Evolutionary conservation across 1,140 invertebrate genomes (phyloP).

Genomic region (Magallana gigas): DNA sequence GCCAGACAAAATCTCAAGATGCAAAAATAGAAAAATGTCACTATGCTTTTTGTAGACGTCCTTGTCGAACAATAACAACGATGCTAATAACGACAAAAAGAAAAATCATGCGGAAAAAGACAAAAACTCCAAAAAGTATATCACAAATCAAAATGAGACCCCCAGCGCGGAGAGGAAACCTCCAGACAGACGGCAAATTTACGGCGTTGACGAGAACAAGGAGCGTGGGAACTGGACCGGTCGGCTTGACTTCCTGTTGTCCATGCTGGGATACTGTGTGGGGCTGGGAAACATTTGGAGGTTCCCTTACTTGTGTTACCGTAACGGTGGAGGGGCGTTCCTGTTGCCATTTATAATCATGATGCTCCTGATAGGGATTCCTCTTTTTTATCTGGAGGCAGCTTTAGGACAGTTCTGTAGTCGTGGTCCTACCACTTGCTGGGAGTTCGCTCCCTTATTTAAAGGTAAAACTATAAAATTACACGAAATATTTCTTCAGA

Average conservation of each 20-base stretch:
- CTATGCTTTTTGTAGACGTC: not conserved
- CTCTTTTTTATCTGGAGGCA: conserved; percentile 87
- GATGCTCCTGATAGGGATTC: conserved; percentile 84
- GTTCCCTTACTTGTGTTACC: conserved; percentile 86
- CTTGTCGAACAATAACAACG: not conserved
- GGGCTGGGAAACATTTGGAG: conserved; percentile 95
- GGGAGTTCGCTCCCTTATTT: conserved; percentile 88
- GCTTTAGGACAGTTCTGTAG: conserved; percentile 88
- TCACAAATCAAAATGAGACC: not conserved
- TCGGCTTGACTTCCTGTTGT: conserved; percentile 92
- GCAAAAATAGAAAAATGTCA: too few species aligned
- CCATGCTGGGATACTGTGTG: conserved; percentile 88
- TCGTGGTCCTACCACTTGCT: conserved; percentile 86
- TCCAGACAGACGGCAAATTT: conserved; percentile 41
- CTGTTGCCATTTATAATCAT: conserved; percentile 85
- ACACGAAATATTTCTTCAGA: too few species aligned
- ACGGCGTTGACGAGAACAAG: conserved; percentile 62
- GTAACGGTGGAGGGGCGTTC: conserved; percentile 82
- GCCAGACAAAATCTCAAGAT: too few species aligned
- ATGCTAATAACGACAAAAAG: not conserved
- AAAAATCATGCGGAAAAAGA: not conserved
- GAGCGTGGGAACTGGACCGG: conserved; percentile 91
- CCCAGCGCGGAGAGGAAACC: not conserved
- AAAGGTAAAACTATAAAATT: conserved; percentile 82
- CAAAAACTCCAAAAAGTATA: not conserved